These are phyloP conservation scores for Ethmia dodecea DNA, from an alignment of 2,888 invertebrate genomes.

Conservation along the genomic window DNA sequence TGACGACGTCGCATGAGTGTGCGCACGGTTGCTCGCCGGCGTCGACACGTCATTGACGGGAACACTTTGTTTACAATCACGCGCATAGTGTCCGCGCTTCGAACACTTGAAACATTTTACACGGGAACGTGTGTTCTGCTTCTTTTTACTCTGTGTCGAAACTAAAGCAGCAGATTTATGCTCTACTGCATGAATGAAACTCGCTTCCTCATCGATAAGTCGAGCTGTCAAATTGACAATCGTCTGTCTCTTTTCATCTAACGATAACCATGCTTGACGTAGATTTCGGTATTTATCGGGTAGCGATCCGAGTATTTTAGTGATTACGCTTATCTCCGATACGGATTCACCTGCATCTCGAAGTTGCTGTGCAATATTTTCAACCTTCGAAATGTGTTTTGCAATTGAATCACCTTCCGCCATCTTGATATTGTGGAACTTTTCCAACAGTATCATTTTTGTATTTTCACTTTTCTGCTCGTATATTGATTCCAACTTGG, in stretches of 20 bases:
- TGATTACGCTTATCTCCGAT: slow-evolving; percentile 5
- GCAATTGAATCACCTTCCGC: slow-evolving; percentile 5
- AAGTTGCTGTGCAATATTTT: slow-evolving; percentile 8
- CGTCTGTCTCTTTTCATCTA: slow-evolving; percentile 8
- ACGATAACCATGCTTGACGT: slow-evolving; percentile 12
- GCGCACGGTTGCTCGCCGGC: neutral
- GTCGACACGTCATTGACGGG: too few species aligned
- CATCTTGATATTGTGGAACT: slow-evolving; percentile 6
- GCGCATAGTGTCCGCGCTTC: slow-evolving; percentile 1
- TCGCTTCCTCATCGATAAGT: slow-evolving; percentile 10
- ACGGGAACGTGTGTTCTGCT: neutral
- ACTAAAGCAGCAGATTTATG: neutral
- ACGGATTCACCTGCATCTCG: slow-evolving; percentile 7
- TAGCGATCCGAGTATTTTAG: slow-evolving; percentile 7
- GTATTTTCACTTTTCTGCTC: slow-evolving; percentile 10
- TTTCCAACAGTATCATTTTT: slow-evolving; percentile 11
- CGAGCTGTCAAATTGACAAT: slow-evolving; percentile 9
- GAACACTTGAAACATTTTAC: slow-evolving; percentile 5
- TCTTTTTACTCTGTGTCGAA: slow-evolving; percentile 1
- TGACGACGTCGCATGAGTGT: neutral
- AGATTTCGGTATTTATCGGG: slow-evolving; percentile 6
- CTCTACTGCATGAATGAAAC: too few species aligned
- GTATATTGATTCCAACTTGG: slow-evolving; percentile 9
- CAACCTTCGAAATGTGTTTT: slow-evolving; percentile 4
- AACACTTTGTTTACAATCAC: neutral